These are phyloP conservation scores for Acleris laterana DNA, from an alignment of 2,888 invertebrate genomes.

Conservation along the genomic window DNA sequence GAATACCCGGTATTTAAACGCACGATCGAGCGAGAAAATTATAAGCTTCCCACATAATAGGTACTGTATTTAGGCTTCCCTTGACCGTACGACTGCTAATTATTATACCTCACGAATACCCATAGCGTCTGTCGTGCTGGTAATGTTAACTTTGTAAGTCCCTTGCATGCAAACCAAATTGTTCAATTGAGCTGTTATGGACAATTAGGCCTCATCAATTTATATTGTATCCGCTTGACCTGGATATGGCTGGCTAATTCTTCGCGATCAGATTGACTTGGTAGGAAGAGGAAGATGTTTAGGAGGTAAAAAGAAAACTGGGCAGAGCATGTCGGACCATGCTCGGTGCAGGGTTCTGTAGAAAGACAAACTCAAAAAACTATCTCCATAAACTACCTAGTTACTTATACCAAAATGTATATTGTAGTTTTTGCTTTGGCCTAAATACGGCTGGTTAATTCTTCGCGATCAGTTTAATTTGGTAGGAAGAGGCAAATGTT, in stretches of 20 bases:
- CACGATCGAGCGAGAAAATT: constrained; percentile 33
- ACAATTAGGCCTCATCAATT: constrained; percentile 17
- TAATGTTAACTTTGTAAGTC: constrained; percentile 16
- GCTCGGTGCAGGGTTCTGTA: no score
- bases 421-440: no score
- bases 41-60: constrained; percentile 31
- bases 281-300: no score
- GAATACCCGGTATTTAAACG: constrained; percentile 17
- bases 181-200: constrained; percentile 16
- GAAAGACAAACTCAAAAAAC: no score
- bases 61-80: constrained; percentile 23
- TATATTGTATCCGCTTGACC: constrained; percentile 24
- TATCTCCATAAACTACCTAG: no score
- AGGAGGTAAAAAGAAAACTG: no score
- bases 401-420: no score
- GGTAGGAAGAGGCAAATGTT: no score
- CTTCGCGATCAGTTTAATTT: neutral
- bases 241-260: neutral
- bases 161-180: constrained; percentile 26
- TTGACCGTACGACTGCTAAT: constrained; percentile 36
- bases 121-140: constrained; percentile 29
- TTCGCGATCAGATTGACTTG: neutral
- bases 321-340: no score
- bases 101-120: constrained; percentile 27
- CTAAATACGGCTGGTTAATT: neutral